Percentiles rank a stretch among this genome's conserved stretches.
Conservation (phyloP, 2,797 vertebrate genomes). For the Parotocinclus haroldoi region DNA sequence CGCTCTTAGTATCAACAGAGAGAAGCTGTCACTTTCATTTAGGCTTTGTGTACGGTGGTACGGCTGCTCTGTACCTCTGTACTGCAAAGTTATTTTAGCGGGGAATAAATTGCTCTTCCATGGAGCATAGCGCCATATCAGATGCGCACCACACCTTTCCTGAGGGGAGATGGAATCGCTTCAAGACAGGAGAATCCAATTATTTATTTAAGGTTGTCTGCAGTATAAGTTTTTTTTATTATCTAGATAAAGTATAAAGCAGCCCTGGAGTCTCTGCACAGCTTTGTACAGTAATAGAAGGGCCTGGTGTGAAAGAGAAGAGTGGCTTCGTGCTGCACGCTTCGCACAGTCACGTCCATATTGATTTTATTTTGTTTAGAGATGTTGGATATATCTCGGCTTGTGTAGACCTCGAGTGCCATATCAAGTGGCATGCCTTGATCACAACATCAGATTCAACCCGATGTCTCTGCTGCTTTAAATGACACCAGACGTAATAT, state of each 20-base stretch:
- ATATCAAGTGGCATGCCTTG: not conserved
- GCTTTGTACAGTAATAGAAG: constrained; percentile 11
- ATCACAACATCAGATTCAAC: not conserved
- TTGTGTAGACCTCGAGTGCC: constrained; percentile 3
- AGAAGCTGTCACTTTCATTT: constrained; percentile 1
- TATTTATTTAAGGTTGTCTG: constrained; percentile 51
- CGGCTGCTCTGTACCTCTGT: constrained; percentile 9
- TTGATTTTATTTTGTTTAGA: constrained; percentile 24
- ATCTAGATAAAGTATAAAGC: constrained; percentile 26
- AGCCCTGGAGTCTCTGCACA: constrained; percentile 26
- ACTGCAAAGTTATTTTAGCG: constrained; percentile 12
- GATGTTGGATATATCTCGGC: not conserved
- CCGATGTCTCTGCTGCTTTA: not conserved
- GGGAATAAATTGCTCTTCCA: constrained; percentile 5
- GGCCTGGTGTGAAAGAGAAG: constrained; percentile 6
- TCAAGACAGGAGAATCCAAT: constrained; percentile 43
- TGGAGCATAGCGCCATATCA: constrained; percentile 23
- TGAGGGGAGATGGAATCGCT: constrained; percentile 40
- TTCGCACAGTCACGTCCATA: constrained; percentile 3
- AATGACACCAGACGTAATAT: too few species aligned
- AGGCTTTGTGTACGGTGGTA: not conserved
- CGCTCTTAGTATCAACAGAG: not conserved
- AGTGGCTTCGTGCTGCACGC: constrained; percentile 12
- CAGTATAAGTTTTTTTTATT: constrained; percentile 47
- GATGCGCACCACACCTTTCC: constrained; percentile 30